Base-by-base conservation (phyloP, 2,797 vertebrate species). In the Macrochelys suwanniensis region DNA sequence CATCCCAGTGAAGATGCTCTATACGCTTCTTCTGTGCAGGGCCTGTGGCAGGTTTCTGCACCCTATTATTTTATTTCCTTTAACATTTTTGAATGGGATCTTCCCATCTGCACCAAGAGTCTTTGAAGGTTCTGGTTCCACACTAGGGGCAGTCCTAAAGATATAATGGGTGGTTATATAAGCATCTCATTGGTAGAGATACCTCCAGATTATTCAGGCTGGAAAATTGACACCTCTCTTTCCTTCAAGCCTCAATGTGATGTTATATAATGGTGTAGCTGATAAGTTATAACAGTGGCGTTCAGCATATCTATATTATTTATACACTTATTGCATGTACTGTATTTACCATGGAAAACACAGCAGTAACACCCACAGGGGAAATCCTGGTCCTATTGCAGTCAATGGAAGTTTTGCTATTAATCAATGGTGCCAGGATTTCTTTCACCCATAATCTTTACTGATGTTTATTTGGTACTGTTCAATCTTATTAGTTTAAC, bases 401-500 rank as follows among this genome's bases (percentile, higher is more conserved):
- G 78, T 89, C 84, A 89, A 11, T 53, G 80, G 82, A 65, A 77
- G 74, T 26, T 77, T 77, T 49, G 45, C 45, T 9, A 77, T 16
- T 47, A 26, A 77, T 94, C 51, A 37, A 21, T 17, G 17, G 10
- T 37, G 77, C 85, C 65, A 78, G 49, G 65, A 87, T 91, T 95
- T 89, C 1, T 91, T 95, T 89, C 1, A 45, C 84, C 82, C 57
- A 31, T 33, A 92, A 42, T 81, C 87, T 71, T 42, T 42, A 71
- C 19, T 71, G 65, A 71, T 42, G 3, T 71, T 23, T 71, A 23
- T 12, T 21, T 21, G 31, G 13, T n/a, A 76, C 5, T 89, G 57
- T 84, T 86, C 94, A 85, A 89, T 90, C 88, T 7, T 31, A 54
- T 65, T 77, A 59, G 31, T 11, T 95, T 85, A 91, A 91, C 94